These are phyloP conservation scores for Pachyramphus minor DNA, from an alignment of 2,113 vertebrate species.

Conservation along the genomic window DNA sequence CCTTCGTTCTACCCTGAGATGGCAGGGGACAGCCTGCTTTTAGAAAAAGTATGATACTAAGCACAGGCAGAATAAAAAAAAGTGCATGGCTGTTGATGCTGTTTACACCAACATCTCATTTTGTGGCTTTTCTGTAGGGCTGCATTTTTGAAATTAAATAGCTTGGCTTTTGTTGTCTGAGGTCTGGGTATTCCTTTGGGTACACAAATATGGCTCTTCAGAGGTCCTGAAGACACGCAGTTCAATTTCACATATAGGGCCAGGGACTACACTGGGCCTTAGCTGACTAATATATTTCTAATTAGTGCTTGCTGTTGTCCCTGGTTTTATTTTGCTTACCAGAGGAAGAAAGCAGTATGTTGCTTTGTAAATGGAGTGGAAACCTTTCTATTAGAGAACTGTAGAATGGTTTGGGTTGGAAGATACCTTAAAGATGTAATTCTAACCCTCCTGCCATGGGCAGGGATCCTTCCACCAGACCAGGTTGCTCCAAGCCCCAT, in stretches of 20 bases:
- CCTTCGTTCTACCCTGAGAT: background rate
- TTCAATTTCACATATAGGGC: background rate
- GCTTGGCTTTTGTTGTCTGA: background rate
- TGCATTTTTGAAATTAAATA: background rate
- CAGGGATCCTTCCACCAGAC: background rate
- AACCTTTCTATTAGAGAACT: background rate
- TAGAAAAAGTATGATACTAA: background rate
- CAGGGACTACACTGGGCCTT: background rate
- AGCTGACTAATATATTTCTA: background rate
- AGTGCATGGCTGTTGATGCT: background rate
- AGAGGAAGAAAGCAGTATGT: background rate
- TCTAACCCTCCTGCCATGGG: background rate
- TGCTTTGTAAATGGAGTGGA: background rate
- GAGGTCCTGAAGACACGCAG: background rate
- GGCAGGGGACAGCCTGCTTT: background rate
- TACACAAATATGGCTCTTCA: background rate
- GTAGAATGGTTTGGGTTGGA: background rate
- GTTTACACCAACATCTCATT: accelerated
- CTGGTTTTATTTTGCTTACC: background rate
- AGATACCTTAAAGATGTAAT: background rate
- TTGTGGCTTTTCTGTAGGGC: background rate
- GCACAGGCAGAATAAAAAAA: background rate
- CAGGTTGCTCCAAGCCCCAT: too few relatives aligned
- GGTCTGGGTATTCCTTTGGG: background rate
- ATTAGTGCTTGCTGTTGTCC: background rate